Evolutionary conservation across 2,888 invertebrate species (phyloP), one percentile per base, ranked within the genome.

Genomic region (Ptychoptera albimana): DNA sequence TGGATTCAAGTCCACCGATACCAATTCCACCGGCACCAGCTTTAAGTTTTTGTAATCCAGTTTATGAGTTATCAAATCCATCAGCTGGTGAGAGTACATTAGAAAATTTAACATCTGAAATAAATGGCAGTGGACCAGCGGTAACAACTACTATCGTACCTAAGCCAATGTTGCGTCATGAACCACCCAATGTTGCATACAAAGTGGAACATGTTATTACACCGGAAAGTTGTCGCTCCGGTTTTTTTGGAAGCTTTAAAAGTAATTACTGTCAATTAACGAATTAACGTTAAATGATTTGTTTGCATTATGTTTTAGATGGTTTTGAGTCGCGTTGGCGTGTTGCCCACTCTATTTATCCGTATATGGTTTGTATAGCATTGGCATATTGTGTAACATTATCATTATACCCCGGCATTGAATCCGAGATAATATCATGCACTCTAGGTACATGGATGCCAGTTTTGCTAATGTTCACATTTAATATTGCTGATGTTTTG

Each of bases 301-400:
- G 41, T 43, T 48, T 63, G 61, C 3, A 12, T 9, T 13, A 6
- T 37, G 6, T 37, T 13, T 37, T n/a, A 32, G 32, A 9, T 32
- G 65, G 66, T 10, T 60, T 65, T 37, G 61, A 58, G 12, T 58
- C 82, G 1, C 71, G 91, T 31, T 78, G 82, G 75, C 79, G 82
- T 49, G 88, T 89, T 2, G 81, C 87, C 0, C 81, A 82, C 52
- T 74, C 79, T 1, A 84, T 91, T 50, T 89, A 86, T 65, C 89
- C 88, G 0, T 88, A 88, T 64, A 92, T 92, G 89, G 73, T 85
- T 36, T 82, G 86, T 16, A 91, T 92, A 52, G 83, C 82, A 0
- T 65, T 87, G 48, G 88, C 88, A 2, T 92, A 92, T 60, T 86
- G 88, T 59, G 86, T 89, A 1, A 92, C 92, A 0, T 71, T 92